Evolutionary conservation across 2,797 vertebrate genomes (phyloP).

Genomic region (Vireo griseus): DNA sequence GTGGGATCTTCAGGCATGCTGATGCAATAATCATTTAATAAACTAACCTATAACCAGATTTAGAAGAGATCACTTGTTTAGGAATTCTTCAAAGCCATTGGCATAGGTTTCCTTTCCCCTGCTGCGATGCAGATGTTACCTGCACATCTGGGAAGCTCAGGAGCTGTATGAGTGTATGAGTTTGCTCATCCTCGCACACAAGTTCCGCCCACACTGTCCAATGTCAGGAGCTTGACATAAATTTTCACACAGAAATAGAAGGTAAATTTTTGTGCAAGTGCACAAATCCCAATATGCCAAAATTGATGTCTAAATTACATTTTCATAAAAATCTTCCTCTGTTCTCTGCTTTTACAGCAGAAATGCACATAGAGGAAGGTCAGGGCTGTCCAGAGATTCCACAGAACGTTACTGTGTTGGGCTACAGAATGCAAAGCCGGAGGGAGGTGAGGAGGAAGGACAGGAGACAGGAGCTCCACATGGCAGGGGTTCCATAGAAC

Average conservation of each 20-base stretch:
- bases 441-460: background rate
- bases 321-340: background rate
- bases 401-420: background rate
- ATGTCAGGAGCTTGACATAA: background rate
- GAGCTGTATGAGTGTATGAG: rapidly evolving
- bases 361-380: background rate
- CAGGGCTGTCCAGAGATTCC: background rate
- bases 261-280: background rate
- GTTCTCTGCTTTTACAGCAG: background rate
- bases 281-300: background rate
- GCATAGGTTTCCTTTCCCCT: background rate
- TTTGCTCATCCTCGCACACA: rapidly evolving
- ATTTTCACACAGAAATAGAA: background rate
- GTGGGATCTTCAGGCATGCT: background rate
- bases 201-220: background rate
- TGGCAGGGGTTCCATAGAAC: background rate
- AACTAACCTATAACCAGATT: background rate
- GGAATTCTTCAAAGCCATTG: background rate
- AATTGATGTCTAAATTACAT: background rate
- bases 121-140: rapidly evolving
- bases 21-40: background rate
- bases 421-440: background rate
- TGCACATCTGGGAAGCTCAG: background rate
- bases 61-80: background rate
- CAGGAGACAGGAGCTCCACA: rapidly evolving